These are phyloP conservation scores for Erpobdella octoculata DNA, from an alignment of 2,888 invertebrate genomes.

Conservation along the genomic window DNA sequence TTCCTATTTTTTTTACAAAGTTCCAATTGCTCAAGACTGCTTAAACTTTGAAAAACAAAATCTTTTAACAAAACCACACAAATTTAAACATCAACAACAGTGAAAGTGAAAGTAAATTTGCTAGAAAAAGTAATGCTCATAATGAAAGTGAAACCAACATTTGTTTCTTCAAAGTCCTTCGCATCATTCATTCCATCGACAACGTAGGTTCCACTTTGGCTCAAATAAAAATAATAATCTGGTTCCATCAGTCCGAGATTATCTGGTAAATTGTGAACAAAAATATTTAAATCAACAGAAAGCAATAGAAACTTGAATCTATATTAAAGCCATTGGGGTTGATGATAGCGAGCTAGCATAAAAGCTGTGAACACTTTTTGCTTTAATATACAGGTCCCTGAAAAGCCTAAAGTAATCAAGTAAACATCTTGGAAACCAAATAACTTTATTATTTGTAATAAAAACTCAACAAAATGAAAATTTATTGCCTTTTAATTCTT, in stretches of 20 bases:
- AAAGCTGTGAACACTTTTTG: too few relatives aligned
- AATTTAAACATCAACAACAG: too few relatives aligned
- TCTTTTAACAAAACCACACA: too few relatives aligned
- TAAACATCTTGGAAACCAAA: background rate
- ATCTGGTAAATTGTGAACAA: conserved; percentile 47
- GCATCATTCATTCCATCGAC: conserved; percentile 63
- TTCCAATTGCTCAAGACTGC: too few relatives aligned
- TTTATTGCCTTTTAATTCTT: conserved; percentile 56
- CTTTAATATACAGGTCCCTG: background rate
- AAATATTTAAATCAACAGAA: background rate
- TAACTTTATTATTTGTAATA: background rate
- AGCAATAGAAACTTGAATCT: background rate
- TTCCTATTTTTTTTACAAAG: too few relatives aligned
- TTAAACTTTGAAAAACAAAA: too few relatives aligned
- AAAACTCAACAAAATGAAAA: background rate
- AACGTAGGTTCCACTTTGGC: conserved; percentile 58
- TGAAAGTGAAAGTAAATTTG: background rate
- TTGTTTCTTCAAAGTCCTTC: conserved; percentile 61
- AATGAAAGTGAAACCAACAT: conserved; percentile 49
- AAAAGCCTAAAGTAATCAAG: background rate
- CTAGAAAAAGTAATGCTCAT: background rate
- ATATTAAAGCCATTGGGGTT: background rate
- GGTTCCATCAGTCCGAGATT: conserved; percentile 59
- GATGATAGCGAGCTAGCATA: background rate
- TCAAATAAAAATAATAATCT: conserved; percentile 60